A percentile compares a stretch with the other conserved stretches of the same genome.
Evolutionary conservation across 2,113 vertebrate species (phyloP).

Genomic region (Melanerpes aurifrons): DNA sequence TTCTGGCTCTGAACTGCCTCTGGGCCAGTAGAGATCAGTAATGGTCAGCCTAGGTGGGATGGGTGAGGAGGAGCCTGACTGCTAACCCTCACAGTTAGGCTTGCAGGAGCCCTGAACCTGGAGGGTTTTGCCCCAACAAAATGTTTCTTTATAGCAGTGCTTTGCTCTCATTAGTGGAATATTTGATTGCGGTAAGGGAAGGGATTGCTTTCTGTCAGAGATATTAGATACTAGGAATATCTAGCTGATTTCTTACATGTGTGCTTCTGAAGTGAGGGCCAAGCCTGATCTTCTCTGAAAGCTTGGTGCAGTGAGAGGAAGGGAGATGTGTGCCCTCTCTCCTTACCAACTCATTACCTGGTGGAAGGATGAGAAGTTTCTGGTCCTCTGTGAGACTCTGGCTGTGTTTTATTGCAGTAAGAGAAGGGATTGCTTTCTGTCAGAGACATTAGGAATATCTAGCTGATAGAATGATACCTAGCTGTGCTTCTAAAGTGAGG

Average conservation of each 20-base stretch:
- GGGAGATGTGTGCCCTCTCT: neutral
- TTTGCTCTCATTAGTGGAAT: neutral
- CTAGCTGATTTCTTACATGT: neutral
- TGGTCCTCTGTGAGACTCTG: rapidly evolving
- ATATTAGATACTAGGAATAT: rapidly evolving
- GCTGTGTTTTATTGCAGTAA: neutral
- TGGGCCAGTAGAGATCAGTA: slow-evolving; percentile 12
- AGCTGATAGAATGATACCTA: neutral
- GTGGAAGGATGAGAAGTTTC: neutral
- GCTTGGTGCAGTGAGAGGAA: neutral
- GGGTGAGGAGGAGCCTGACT: neutral
- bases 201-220: neutral
- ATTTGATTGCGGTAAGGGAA: neutral
- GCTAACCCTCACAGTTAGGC: neutral
- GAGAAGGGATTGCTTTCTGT: neutral
- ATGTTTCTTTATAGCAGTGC: neutral
- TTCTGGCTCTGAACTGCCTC: neutral
- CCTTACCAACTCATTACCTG: neutral
- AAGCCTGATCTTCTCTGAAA: neutral
- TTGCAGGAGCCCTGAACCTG: neutral
- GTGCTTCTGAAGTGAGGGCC: neutral
- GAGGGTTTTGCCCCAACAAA: neutral
- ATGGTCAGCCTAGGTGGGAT: neutral
- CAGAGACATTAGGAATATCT: rapidly evolving
- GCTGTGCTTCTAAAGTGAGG: neutral